Conservation (phyloP, 2,797 vertebrate genomes). For the Siniperca scherzeri region DNA sequence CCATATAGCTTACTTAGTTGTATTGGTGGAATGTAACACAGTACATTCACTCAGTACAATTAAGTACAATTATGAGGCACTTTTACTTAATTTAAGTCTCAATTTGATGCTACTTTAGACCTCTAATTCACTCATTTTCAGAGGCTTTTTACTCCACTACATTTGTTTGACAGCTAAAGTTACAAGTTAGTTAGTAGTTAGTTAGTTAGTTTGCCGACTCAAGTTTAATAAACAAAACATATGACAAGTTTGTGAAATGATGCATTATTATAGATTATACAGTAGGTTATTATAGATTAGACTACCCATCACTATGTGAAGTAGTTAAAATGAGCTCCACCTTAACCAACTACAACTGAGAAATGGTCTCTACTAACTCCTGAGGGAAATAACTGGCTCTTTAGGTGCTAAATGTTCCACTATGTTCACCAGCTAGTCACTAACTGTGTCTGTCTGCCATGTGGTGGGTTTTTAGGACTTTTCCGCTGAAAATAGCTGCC, state of each 20-base stretch:
- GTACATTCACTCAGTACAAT: background rate
- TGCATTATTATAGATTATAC: too few species aligned
- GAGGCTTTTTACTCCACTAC: background rate
- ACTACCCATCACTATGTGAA: background rate
- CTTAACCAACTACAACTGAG: background rate
- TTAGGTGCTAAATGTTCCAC: background rate
- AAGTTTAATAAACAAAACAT: background rate
- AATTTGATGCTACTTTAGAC: background rate
- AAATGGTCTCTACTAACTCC: too few species aligned
- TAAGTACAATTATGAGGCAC: background rate
- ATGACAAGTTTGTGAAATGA: too few species aligned
- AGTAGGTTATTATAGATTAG: background rate
- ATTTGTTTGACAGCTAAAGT: background rate
- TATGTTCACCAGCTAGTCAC: background rate
- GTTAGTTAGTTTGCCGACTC: background rate
- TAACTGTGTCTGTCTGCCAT: background rate
- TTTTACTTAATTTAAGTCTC: background rate
- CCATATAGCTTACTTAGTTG: background rate
- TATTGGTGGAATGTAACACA: background rate
- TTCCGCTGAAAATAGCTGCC: background rate
- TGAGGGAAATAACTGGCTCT: background rate
- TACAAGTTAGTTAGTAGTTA: background rate
- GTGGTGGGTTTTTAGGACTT: background rate
- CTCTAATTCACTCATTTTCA: too few species aligned
- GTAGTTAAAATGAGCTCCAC: background rate